These are phyloP conservation scores for Eulemur albifrons DNA, from an alignment of 2,797 vertebrate species.

Conservation along the genomic window DNA sequence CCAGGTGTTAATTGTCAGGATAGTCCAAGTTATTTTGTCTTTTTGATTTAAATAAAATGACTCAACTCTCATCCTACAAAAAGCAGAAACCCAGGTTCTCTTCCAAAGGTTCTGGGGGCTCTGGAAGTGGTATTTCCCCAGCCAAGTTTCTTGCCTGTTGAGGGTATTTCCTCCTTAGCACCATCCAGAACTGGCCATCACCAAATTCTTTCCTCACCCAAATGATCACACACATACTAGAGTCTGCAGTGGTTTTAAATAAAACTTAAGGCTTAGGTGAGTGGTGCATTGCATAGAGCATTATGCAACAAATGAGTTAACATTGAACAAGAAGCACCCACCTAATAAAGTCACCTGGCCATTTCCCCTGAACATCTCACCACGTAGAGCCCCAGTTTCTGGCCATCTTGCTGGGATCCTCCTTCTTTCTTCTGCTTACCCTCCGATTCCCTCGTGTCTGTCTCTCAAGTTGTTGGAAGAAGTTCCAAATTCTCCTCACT, in stretches of 20 bases:
- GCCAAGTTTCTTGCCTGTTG: neutral
- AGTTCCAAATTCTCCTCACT: neutral
- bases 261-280: neutral
- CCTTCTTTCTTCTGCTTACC: rapidly evolving
- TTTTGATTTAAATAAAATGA: neutral
- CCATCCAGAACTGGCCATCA: rapidly evolving
- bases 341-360: neutral
- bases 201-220: neutral
- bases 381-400: neutral
- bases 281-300: neutral
- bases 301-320: neutral
- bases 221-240: neutral
- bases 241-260: neutral
- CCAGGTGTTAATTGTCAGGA: neutral
- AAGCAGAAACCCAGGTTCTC: neutral
- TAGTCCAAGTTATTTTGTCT: neutral
- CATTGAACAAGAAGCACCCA: neutral
- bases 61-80: neutral
- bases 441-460: neutral
- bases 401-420: neutral
- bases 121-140: neutral
- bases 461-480: neutral
- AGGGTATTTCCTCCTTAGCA: neutral
- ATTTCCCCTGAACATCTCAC: rapidly evolving
- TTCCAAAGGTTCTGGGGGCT: neutral